Percentiles rank a stretch among this genome's conserved stretches.
phyloP scores from a whole-genome alignment of 1,140 invertebrate species.

The Venustaconcha ellipsiformis region DNA sequence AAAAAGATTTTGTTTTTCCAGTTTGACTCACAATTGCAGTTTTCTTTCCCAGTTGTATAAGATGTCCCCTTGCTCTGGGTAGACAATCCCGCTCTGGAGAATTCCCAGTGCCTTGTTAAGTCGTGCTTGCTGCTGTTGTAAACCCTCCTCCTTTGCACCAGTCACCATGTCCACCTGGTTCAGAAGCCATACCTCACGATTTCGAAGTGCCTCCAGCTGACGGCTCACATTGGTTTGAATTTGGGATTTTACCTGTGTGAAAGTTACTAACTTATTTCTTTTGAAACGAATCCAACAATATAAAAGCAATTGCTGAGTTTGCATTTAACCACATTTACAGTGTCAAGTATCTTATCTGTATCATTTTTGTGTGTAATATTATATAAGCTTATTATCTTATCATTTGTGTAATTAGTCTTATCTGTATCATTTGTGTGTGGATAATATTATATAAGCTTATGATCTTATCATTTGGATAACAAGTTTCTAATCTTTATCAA shows the following conservation, averaged over 20 bases:
- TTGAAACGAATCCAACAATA: neutral
- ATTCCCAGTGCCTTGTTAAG: conserved; percentile 57
- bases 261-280: neutral
- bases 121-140: conserved; percentile 54
- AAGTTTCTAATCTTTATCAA: too few species aligned
- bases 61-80: neutral
- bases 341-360: too few species aligned
- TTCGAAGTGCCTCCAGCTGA: conserved; percentile 56
- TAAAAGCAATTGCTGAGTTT: too few species aligned
- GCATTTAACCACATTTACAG: too few species aligned
- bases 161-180: conserved; percentile 58
- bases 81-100: conserved; percentile 33
- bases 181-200: conserved; percentile 60
- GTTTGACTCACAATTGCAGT: neutral
- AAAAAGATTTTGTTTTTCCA: neutral
- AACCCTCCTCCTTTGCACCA: conserved; percentile 58
- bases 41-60: neutral
- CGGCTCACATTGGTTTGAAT: conserved; percentile 60
- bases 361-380: too few species aligned
- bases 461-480: too few species aligned
- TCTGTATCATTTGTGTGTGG: too few species aligned
- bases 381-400: too few species aligned
- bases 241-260: conserved; percentile 54
- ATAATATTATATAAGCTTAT: too few species aligned
- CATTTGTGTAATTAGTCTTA: too few species aligned